Evolutionary conservation across 2,888 invertebrate species (phyloP), one percentile per base, ranked within the genome.

Genomic region (Drosophila mercatorum): DNA sequence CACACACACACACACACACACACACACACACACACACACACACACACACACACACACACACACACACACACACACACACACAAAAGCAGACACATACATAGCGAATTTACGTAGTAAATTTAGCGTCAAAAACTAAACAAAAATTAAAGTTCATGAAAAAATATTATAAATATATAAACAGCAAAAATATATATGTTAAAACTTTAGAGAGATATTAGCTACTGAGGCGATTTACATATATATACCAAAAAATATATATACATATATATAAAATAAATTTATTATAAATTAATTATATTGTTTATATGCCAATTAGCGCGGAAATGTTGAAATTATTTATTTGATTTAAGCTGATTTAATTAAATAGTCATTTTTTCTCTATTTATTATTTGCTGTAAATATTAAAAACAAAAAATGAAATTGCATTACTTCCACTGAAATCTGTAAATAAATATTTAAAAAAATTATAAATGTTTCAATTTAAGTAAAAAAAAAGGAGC

Each of bases 61-160:
- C 5, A 36, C 36, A 55, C 41, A 38, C 7, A 58, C 60, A 75
- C 63, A 69, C 22, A 64, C 46, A 62, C 5, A 36, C 36, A 55
- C 41, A 38, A 17, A 17, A 17, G 17, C 7, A 22, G 22, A 64
- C n/a, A 65, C 38, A 61, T 58, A 75, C 64, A 70, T 79, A 81
- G 88, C 81, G 82, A 88, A 83, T 89, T 89, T 90, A 90, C 90
- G 74, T 77, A 88, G 85, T 81, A 89, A 89, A 89, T 83, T 83
- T 81, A 75, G 77, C 79, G 47, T 56, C 11, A 56, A 41, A 36
- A 49, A 31, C n/a, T 31, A 31, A 31, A 31, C 5, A 14, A 34
- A 10, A 49, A 49, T 28, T 28, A 28, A 40, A 10, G 7, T n/a
- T 6, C 34, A 66, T 63, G 49, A 46, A 51, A 72, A 51, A 40